Evolutionary conservation across 35 echinoderm and acorn worm genomes (phyloP).

Genomic region (Stichopus chloronotus): DNA sequence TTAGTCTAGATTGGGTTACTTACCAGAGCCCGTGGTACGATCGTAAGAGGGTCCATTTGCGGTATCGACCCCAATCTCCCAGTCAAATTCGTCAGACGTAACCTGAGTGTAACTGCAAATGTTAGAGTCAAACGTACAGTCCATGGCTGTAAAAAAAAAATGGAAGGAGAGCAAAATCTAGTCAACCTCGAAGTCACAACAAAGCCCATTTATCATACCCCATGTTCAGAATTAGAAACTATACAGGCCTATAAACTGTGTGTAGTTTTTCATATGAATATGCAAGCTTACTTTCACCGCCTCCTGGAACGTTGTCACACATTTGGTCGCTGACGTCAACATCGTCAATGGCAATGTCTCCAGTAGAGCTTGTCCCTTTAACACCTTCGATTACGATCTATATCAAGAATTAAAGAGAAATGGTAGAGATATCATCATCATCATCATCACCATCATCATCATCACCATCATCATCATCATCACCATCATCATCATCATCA

Average conservation of each 20-base stretch:
- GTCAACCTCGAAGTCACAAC: not conserved
- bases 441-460: not conserved
- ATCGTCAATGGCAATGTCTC: constrained; percentile 54
- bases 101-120: constrained; percentile 47
- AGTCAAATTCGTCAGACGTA: constrained; percentile 56
- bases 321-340: not conserved
- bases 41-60: constrained; percentile 34
- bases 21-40: constrained; percentile 46
- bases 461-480: no score
- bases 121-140: constrained; percentile 58
- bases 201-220: not conserved
- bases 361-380: constrained; percentile 19
- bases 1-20: not conserved
- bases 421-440: not conserved
- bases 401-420: not conserved
- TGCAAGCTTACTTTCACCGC: not conserved
- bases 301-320: not conserved
- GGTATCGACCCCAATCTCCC: constrained; percentile 20
- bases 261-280: not conserved
- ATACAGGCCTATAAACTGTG: not conserved
- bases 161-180: not conserved
- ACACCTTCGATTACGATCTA: constrained; percentile 42
- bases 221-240: not conserved
- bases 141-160: not conserved
- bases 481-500: no score